Base-by-base conservation (phyloP, 2,888 invertebrate species). In the Orthonevra nobilis region DNA sequence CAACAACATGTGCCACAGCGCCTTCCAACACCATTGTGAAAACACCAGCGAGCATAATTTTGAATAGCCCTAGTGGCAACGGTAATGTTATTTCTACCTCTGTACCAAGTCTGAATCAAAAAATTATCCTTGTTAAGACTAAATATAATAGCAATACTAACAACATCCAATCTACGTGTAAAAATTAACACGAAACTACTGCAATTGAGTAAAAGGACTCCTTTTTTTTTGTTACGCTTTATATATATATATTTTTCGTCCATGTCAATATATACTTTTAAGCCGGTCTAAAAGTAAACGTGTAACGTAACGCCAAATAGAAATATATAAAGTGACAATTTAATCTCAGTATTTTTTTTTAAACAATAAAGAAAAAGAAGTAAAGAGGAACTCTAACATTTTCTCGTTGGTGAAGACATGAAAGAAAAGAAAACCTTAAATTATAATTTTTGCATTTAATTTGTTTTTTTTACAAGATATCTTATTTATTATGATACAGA, bases 41-140 rank as follows among this genome's bases (percentile, higher is more conserved):
- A 64, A 69, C 82, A 48, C 66, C 68, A 56, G 52, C 63, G 36
- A 74, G 66, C 44, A 72, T 81, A 68, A 72, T 63, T 44, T 81
- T 82, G 63, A 70, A 74, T 14, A 36, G 50, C 34, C 7, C 34
- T 64, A 38, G 23, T 46, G 63, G 34, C 64, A 81, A 60, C 52
- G 58, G 79, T 42, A 74, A 69, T 46, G 50, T 75, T 23, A 63
- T 73, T 42, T 58, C 81, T 75, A 68, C 82, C 63, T 74, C 81
- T 40, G 69, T 68, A 63, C 56, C 82, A 64, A 82, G 79, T 64
- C 60, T 83, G 63, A 87, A 84, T 84, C 85, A 87, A 77, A 87
- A 87, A 82, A 85, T 86, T 48, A 85, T 87, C 81, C 68, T 86
- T 48, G 79, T 87, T 26, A 87, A 87, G 81, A 83, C 86, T 58